phyloP scores from a whole-genome alignment of 2,888 invertebrate species.

The Agrenia bidenticulata region DNA sequence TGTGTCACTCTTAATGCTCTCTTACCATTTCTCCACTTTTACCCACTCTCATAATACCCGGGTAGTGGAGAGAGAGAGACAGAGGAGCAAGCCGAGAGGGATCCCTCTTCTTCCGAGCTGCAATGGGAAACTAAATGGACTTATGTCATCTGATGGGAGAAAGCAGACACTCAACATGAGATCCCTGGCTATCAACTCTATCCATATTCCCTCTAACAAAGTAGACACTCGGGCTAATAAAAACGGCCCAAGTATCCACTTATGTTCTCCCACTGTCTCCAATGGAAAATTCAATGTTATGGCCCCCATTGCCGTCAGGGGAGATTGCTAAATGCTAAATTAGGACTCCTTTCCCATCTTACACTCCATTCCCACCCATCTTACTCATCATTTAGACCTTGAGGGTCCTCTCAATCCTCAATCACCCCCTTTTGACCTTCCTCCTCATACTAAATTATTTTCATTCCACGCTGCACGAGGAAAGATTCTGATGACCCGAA shows the following conservation, averaged over 20 bases:
- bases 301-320: slow-evolving; percentile 6
- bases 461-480: too few species aligned
- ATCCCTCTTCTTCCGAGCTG: not conserved
- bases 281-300: slow-evolving; percentile 16
- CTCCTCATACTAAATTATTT: too few species aligned
- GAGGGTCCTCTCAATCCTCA: too few species aligned
- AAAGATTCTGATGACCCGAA: too few species aligned
- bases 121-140: slow-evolving; percentile 11
- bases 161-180: not conserved
- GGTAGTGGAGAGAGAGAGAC: too few species aligned
- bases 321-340: slow-evolving; percentile 13
- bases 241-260: slow-evolving; percentile 13
- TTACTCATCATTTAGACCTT: too few species aligned
- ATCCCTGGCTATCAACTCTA: not conserved
- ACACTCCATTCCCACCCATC: not conserved
- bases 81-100: too few species aligned
- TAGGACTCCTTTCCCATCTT: not conserved
- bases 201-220: slow-evolving; percentile 4
- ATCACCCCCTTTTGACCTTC: too few species aligned
- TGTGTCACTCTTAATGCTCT: slow-evolving; percentile 46
- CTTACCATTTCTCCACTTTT: slow-evolving; percentile 34
- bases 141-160: slow-evolving; percentile 15
- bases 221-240: not conserved
- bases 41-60: too few species aligned
- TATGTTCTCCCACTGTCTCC: slow-evolving; percentile 14